Conservation (phyloP, 2,888 invertebrate genomes). For the Drosophila mimica region DNA sequence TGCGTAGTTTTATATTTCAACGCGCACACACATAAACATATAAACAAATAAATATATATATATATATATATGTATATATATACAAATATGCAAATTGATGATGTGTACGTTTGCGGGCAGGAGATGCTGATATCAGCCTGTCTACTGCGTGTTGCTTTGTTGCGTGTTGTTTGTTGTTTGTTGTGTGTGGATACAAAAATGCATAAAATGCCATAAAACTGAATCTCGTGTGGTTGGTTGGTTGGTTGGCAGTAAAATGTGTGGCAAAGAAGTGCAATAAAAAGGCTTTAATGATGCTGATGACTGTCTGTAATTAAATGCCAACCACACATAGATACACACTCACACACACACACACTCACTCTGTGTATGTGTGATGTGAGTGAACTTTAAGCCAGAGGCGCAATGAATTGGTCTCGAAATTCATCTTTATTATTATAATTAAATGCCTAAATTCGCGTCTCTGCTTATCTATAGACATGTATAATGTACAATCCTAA, state of each 20-base stretch:
- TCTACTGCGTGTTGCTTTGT: constrained; percentile 2
- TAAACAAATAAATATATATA: neutral
- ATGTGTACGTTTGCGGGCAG: constrained; percentile 7
- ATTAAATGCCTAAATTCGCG: constrained; percentile 53
- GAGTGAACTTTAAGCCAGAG: constrained; percentile 60
- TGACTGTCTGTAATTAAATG: constrained; percentile 72
- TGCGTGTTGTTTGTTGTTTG: constrained; percentile 17
- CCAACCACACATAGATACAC: constrained; percentile 23
- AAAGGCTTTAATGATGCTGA: constrained; percentile 72
- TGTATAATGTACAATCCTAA: constrained; percentile 13
- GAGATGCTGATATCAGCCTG: constrained; percentile 26
- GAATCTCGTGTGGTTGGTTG: constrained; percentile 32
- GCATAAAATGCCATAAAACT: constrained; percentile 69
- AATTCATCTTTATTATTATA: constrained; percentile 54
- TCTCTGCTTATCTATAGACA: constrained; percentile 17
- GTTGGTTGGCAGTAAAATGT: constrained; percentile 62
- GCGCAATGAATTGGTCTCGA: constrained; percentile 44
- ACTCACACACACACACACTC: constrained; percentile 27
- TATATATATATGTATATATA: constrained; percentile 1
- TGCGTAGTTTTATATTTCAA: constrained; percentile 44
- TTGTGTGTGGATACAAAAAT: constrained; percentile 39
- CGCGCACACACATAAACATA: constrained; percentile 2
- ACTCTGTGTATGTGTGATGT: constrained; percentile 62
- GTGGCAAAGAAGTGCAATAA: constrained; percentile 72
- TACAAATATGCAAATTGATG: constrained; percentile 34